phyloP scores from a whole-genome alignment of 2,888 invertebrate genomes.

The Nephrotoma flavescens region DNA sequence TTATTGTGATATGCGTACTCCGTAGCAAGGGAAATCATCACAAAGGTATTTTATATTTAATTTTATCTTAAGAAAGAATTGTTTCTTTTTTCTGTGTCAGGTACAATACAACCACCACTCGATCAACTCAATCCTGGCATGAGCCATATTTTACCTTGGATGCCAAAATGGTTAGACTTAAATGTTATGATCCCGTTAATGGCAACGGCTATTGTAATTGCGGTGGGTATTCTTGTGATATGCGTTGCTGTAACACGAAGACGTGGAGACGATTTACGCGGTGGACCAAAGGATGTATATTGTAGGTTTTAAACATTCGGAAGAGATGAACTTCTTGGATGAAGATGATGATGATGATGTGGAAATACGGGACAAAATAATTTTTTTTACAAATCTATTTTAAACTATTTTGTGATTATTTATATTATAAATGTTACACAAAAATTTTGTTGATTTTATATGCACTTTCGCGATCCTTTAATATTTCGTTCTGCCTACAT shows the following conservation, averaged over 20 bases:
- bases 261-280: conserved; percentile 62
- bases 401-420: background rate
- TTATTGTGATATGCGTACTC: conserved; percentile 84
- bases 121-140: conserved; percentile 32
- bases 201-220: conserved; percentile 77
- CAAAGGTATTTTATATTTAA: conserved; percentile 52
- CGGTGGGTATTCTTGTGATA: conserved; percentile 80
- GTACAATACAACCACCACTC: conserved; percentile 67
- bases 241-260: conserved; percentile 76
- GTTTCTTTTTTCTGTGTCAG: conserved; percentile 35
- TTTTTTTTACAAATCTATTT: background rate
- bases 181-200: conserved; percentile 82
- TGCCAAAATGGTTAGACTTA: conserved; percentile 75
- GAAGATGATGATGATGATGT: background rate
- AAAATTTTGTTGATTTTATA: background rate
- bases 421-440: background rate
- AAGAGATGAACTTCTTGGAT: background rate
- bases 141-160: conserved; percentile 51
- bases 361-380: background rate
- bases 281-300: conserved; percentile 63
- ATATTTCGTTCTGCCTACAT: background rate
- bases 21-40: conserved; percentile 69
- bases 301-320: conserved; percentile 43
- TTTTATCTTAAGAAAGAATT: conserved; percentile 22
- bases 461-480: background rate